Percentiles rank a stretch among this genome's conserved stretches.
Conservation (phyloP, 2,888 invertebrate species). For the Leptinotarsa haldemani region DNA sequence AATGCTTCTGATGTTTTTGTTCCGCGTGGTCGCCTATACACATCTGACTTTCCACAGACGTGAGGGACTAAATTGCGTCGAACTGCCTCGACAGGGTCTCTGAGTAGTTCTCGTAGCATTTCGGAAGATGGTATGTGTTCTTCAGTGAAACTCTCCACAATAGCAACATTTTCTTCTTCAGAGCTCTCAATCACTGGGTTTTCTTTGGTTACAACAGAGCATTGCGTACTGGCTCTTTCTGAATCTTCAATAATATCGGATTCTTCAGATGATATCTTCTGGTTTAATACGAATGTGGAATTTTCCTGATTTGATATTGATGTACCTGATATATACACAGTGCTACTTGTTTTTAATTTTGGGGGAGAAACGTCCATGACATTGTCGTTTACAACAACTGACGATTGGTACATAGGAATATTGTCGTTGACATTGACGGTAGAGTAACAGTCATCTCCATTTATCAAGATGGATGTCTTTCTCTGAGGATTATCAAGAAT, state of each 20-base stretch:
- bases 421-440: conserved; percentile 79
- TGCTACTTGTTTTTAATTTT: conserved; percentile 59
- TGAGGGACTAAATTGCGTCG: conserved; percentile 80
- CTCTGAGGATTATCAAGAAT: conserved; percentile 61
- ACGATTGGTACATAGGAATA: conserved; percentile 78
- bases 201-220: conserved; percentile 35
- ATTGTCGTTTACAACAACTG: conserved; percentile 77
- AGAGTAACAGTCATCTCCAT: conserved; percentile 79
- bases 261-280: conserved; percentile 27
- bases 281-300: conserved; percentile 51
- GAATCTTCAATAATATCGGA: conserved; percentile 25
- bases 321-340: conserved; percentile 63
- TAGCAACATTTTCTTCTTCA: conserved; percentile 10
- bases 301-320: conserved; percentile 47
- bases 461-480: conserved; percentile 80
- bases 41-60: conserved; percentile 75
- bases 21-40: conserved; percentile 64
- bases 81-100: conserved; percentile 82
- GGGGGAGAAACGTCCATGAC: conserved; percentile 47
- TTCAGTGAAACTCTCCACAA: conserved; percentile 3
- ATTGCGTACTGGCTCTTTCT: conserved; percentile 34
- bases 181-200: not conserved
- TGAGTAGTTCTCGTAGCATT: conserved; percentile 70
- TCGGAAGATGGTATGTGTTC: conserved; percentile 48
- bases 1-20: conserved; percentile 44